phyloP scores from a whole-genome alignment of 2,888 invertebrate genomes.

The Calameuta pallipes region DNA sequence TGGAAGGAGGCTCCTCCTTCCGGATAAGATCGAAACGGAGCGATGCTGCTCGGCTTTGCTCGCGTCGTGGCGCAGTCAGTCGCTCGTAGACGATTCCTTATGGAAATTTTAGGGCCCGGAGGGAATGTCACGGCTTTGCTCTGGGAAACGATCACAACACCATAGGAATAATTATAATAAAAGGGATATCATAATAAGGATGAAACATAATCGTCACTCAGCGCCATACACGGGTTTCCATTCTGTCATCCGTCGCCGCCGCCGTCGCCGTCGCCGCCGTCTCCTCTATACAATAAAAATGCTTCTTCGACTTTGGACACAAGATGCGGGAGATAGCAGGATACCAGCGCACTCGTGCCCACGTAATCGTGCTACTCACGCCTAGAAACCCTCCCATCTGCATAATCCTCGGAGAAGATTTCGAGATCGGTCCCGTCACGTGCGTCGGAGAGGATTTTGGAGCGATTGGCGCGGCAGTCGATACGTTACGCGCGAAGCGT shows the following conservation, averaged over 20 bases:
- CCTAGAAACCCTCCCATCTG: not conserved
- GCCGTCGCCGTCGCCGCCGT: not conserved
- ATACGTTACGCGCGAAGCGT: no score
- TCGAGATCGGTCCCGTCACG: no score
- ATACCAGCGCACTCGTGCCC: not conserved
- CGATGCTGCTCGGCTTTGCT: not conserved
- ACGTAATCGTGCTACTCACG: not conserved
- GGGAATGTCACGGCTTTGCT: not conserved
- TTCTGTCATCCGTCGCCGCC: slow-evolving; percentile 1
- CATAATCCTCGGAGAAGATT: slow-evolving; percentile 1
- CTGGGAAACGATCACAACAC: slow-evolving; percentile 3
- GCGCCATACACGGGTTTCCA: slow-evolving; percentile 11
- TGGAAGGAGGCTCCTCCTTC: no score
- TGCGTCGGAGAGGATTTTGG: no score
- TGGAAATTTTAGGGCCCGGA: slow-evolving; percentile 12
- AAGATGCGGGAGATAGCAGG: not conserved
- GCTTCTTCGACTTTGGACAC: not conserved
- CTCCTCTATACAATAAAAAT: not conserved
- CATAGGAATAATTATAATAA: not conserved
- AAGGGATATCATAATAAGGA: slow-evolving; percentile 17
- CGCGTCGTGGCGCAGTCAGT: not conserved
- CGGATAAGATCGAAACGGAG: slow-evolving; percentile 17
- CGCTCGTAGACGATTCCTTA: slow-evolving; percentile 21
- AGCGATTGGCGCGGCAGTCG: no score
- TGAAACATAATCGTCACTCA: slow-evolving; percentile 16